phyloP scores from a whole-genome alignment of 2,888 invertebrate genomes.

The Torymus tubicola region DNA sequence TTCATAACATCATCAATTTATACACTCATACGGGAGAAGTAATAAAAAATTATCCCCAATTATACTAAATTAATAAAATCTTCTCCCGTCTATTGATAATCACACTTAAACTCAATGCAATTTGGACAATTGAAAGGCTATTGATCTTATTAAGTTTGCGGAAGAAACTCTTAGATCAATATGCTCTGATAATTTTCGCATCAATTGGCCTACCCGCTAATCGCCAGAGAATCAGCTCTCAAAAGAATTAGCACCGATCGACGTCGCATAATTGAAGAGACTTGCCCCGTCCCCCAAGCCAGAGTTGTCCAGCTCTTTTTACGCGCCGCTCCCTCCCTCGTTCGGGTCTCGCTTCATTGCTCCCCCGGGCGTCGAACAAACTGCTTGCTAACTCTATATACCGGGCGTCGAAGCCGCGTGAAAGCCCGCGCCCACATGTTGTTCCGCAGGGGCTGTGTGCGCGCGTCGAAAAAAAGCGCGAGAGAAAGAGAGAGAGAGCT shows the following conservation, averaged over 20 bases:
- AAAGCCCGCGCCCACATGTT: slow-evolving; percentile 6
- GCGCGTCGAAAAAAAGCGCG: background rate
- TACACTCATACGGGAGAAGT: too few species aligned
- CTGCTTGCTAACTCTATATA: background rate
- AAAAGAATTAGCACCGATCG: slow-evolving; percentile 23
- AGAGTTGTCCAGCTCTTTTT: too few species aligned
- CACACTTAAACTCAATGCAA: too few species aligned
- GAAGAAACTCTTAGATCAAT: too few species aligned
- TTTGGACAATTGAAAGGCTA: too few species aligned
- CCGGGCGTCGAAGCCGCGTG: background rate
- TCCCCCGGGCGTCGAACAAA: slow-evolving; percentile 16
- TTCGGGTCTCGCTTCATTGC: slow-evolving; percentile 24
- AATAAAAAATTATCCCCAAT: too few species aligned
- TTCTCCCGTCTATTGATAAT: too few species aligned
- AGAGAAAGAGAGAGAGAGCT: background rate
- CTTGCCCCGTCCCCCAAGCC: background rate
- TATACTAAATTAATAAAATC: too few species aligned
- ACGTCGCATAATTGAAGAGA: slow-evolving; percentile 34
- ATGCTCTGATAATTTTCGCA: too few species aligned
- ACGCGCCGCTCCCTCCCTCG: background rate
- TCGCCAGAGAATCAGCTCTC: background rate
- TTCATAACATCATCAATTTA: too few species aligned
- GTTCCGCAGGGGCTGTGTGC: too few species aligned
- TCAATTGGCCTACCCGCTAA: background rate
- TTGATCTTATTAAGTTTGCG: too few species aligned